Evolutionary conservation across 1,140 invertebrate species (phyloP).

Genomic region (Diorhabda sublineata): DNA sequence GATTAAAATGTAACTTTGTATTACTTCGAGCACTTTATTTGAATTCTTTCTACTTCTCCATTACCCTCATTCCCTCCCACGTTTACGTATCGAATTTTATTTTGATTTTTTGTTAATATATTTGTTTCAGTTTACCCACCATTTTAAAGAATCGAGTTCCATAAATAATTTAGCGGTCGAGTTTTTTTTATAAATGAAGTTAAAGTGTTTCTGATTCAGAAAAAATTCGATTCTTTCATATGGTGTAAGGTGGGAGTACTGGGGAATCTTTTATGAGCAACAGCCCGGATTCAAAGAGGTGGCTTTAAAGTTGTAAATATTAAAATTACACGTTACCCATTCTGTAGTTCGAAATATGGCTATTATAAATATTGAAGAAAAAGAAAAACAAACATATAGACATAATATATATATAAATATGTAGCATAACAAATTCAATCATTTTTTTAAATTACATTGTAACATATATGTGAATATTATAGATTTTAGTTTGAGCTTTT

Average conservation of each 20-base stretch:
- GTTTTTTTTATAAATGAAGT: constrained; percentile 8
- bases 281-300: background rate
- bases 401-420: constrained; percentile 41
- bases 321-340: constrained; percentile 39
- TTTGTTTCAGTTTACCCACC: constrained; percentile 29
- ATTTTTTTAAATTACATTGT: constrained; percentile 45
- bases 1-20: too few relatives aligned
- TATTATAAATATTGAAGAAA: constrained; percentile 37
- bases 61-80: background rate
- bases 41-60: background rate
- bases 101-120: constrained; percentile 30
- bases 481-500: constrained; percentile 43
- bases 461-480: constrained; percentile 46
- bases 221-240: background rate
- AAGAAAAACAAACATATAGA: constrained; percentile 34
- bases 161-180: too few relatives aligned
- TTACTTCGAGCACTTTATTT: too few relatives aligned
- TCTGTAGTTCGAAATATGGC: constrained; percentile 42
- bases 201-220: constrained; percentile 19
- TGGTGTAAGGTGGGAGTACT: background rate
- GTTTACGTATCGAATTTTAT: constrained; percentile 4
- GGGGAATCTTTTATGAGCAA: background rate
- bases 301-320: constrained; percentile 29
- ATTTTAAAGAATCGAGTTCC: too few relatives aligned
- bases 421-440: constrained; percentile 43